phyloP scores from a whole-genome alignment of 2,888 invertebrate species.

The Ellobium chinense region DNA sequence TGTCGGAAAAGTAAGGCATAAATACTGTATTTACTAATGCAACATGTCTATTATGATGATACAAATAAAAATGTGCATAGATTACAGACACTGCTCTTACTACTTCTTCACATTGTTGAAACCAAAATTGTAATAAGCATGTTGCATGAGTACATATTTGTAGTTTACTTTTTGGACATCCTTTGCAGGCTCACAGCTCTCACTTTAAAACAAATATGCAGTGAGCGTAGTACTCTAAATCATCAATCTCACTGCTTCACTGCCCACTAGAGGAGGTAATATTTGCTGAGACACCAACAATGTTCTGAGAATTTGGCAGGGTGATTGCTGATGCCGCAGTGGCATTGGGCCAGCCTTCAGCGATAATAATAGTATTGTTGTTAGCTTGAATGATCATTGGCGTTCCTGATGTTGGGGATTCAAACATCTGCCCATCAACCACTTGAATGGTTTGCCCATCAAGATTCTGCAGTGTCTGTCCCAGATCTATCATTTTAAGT shows the following conservation, averaged over 20 bases:
- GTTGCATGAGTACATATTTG: too few relatives aligned
- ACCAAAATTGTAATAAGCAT: too few relatives aligned
- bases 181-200: too few relatives aligned
- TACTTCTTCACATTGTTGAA: too few relatives aligned
- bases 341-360: slow-evolving; percentile 38
- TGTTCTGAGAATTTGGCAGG: slow-evolving; percentile 14
- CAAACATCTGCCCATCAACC: slow-evolving; percentile 41
- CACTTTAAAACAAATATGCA: too few relatives aligned
- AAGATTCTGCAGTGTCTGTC: slow-evolving; percentile 30
- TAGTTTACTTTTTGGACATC: too few relatives aligned
- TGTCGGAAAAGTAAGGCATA: too few relatives aligned
- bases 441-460: slow-evolving; percentile 43
- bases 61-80: too few relatives aligned
- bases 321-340: slow-evolving; percentile 12
- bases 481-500: slow-evolving; percentile 39
- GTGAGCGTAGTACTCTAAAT: too few relatives aligned
- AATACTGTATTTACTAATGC: too few relatives aligned
- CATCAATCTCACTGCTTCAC: neutral
- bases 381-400: slow-evolving; percentile 47
- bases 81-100: too few relatives aligned
- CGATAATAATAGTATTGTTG: slow-evolving; percentile 44
- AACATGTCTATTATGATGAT: too few relatives aligned
- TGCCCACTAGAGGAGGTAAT: neutral
- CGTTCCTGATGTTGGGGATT: slow-evolving; percentile 20
- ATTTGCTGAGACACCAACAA: slow-evolving; percentile 10